Base-by-base conservation (phyloP, 2,797 vertebrate species). In the Enteromius mattozi region DNA sequence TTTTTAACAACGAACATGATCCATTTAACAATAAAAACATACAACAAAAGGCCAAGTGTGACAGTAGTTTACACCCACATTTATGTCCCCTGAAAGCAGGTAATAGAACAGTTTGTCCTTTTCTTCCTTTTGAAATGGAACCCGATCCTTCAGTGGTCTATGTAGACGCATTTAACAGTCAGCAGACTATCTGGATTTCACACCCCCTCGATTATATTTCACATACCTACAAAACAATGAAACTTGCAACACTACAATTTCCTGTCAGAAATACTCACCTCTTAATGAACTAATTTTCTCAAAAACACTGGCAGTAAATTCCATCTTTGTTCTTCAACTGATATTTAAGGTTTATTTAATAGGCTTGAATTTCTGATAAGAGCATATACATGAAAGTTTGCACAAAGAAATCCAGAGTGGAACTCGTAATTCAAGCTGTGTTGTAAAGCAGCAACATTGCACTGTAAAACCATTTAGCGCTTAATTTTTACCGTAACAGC, bases 61-160 rank as follows among this genome's bases (percentile, higher is more conserved):
- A 45, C 56, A 63, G 40, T 42, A 78, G 76, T 45, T 19, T 45
- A 78, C 40, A 63, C 14, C 37, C 76, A 45, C 37, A 78, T 45
- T 12, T 42, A 78, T 45, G 59, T 1, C 17, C 19, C 16, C 24
- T 42, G 3, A 65, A 65, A 65, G 59, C 8, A 19, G 71, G 0
- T 14, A 47, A 65, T 19, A 7, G 24, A 65, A 47, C 17, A 65
- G 6, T 30, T 65, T 78, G 59, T 78, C 17, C 77, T 33, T 78
- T 63, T 21, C 7, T 27, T 1, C n/a, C 17, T 6, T 47, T 47
- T 65, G 37, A 13, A 78, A 47, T 14, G 40, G 6, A 65, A 65
- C 6, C 14, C 2, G 40, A 78, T 61, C 37, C 59, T 78, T 42
- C 10, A 10, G 13, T 24, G 2, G 14, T 24, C n/a, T 16, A 1